Evolutionary conservation across 2,797 vertebrate species (phyloP), one percentile per base, ranked within the genome.

Genomic region (Tenualosa thibaudeaui): DNA sequence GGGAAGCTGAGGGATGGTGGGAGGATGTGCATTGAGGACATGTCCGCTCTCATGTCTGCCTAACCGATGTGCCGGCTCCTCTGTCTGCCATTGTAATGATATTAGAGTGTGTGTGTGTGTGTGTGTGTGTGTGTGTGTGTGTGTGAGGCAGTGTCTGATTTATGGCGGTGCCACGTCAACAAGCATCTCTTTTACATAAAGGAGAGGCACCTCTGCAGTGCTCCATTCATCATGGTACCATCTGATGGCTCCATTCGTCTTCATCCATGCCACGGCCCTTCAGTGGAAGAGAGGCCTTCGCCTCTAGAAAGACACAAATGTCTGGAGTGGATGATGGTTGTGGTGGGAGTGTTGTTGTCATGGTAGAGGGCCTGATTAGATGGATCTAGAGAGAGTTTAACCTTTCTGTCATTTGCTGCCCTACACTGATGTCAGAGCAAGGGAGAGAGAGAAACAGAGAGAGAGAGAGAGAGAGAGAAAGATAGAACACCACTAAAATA

Each of bases 121-220:
- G 71, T 46, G 37, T 75, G 68, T 75, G 68, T 75, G 68, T 75
- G 37, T 78, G 40, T 78, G 71, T 78, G 71, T 75, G 68, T 75
- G 68, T 75, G 68, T 13, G 26, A 24, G 84, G 84, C 85, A 86
- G 86, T n/a, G 85, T 88, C 92, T 95, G 95, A 95, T 94, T 92
- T 94, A 95, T 95, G 92, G 92, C 90, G 90, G 91, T 91, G 92
- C 91, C 91, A 90, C 84, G 88, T 93, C 90, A 92, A 90, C 91
- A 89, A 92, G 91, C 84, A 81, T 92, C 91, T 94, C 90, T 94
- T 94, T 93, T 94, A 93, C 94, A 96, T 94, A 91, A 94, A 87
- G 85, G 89, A 91, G 88, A 92, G 90, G 87, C 89, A 89, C 89
- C 90, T 88, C 89, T 81, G 88, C 88, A 92, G 91, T 87, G 90